A percentile compares a stretch with the other conserved stretches of the same genome.
Evolutionary conservation across 2,888 invertebrate species (phyloP).

Genomic region (Cryptocheilus praepositus): DNA sequence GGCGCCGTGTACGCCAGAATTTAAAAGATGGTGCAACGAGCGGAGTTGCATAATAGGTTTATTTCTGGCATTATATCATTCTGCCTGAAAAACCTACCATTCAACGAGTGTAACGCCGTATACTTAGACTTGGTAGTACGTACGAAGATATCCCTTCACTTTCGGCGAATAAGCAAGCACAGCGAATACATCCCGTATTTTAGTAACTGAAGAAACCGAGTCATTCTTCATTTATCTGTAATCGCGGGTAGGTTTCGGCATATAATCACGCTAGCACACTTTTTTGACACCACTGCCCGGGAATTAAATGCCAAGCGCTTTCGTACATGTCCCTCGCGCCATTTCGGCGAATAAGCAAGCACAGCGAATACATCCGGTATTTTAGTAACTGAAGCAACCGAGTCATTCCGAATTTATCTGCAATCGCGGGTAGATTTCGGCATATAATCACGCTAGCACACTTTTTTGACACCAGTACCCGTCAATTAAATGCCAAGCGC

Average conservation of each 20-base stretch:
- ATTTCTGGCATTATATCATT: too few relatives aligned
- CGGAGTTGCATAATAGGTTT: too few relatives aligned
- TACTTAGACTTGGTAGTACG: conserved; percentile 1
- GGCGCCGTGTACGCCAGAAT: too few relatives aligned
- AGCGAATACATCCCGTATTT: conserved; percentile 18
- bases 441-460: conserved; percentile 21
- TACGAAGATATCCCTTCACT: conserved; percentile 26
- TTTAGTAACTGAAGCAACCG: conserved; percentile 38
- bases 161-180: conserved; percentile 12
- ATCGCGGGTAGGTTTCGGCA: conserved; percentile 18
- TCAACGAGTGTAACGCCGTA: too few relatives aligned
- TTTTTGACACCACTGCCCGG: neutral
- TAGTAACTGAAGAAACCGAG: conserved; percentile 34
- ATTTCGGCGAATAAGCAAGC: neutral
- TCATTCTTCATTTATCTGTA: conserved; percentile 33
- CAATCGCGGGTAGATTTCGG: conserved; percentile 24
- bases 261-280: conserved; percentile 23
- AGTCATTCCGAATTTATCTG: conserved; percentile 29
- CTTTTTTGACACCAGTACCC: neutral
- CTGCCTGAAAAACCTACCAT: too few relatives aligned
- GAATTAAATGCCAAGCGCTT: too few relatives aligned
- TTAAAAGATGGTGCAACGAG: too few relatives aligned
- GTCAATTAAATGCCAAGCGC: too few relatives aligned
- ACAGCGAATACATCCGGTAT: conserved; percentile 4
- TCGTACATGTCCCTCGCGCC: too few relatives aligned